Base-by-base conservation (phyloP, 2,888 invertebrate species). In the Agonum fuliginosum region DNA sequence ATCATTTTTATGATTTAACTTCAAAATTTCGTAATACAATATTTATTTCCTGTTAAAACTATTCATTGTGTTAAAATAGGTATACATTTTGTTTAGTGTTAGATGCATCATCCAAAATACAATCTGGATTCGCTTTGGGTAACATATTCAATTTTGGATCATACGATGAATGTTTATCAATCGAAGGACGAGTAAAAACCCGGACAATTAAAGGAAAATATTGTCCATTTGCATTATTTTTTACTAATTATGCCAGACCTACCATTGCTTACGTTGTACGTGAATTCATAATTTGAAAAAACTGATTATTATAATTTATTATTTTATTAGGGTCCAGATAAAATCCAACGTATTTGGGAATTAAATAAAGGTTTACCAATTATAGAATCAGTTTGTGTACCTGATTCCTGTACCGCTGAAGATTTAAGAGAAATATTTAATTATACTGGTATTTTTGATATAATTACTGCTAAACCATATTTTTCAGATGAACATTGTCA, bases 121-220 rank as follows among this genome's bases (percentile, higher is more conserved):
- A 67, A 14, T 75, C 79, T 17, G 79, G 79, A 43, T 41, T 72
- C 2, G 4, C 37, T 10, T 12, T 4, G 1, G 79, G 79, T 51
- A 78, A 79, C 65, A 3, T 78, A 3, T 48, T 72, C 4, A 74
- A 76, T 34, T 78, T 79, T 2, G 79, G 79, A 10, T 65, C 71
- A 12, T 79, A 51, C 30, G 75, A 79, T 17, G 75, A 79, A 41
- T 79, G 79, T 46, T 19, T 79, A 8, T 12, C 37, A 17, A 51
- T 75, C 17, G 22, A 78, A 19, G 8, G 37, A 10, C 14, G 41
- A 6, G 5, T 30, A 5, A 24, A 69, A 4, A 22, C 37, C 22
- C 12, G 37, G 8, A 30, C 22, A 14, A 76, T 75, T 37, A 27
- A 48, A 27, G 78, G 75, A 51, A 78, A 78, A 76, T 79, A 79